These are phyloP conservation scores for Slavum lentiscoides DNA, from an alignment of 2,888 invertebrate genomes.

Conservation along the genomic window DNA sequence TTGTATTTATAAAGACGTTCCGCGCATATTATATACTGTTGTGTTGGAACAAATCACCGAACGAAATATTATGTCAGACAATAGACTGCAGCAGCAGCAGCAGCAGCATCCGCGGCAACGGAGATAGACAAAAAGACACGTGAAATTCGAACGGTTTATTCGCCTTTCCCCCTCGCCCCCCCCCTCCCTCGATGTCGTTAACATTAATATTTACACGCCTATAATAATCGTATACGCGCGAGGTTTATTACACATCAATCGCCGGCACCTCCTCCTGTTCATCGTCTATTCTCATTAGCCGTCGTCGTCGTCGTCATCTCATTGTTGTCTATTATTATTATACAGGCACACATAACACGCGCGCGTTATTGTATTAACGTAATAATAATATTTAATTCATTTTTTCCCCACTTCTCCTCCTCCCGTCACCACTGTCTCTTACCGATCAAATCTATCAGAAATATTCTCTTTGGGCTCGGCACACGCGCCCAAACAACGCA, in stretches of 20 bases:
- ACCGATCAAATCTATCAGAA: too few relatives aligned
- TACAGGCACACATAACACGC: background rate
- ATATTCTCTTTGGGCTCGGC: too few relatives aligned
- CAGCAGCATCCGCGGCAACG: too few relatives aligned
- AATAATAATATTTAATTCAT: background rate
- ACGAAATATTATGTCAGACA: background rate
- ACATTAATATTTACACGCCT: constrained; percentile 8
- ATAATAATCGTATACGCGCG: background rate
- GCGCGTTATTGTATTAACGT: background rate
- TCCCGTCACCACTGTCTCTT: background rate
- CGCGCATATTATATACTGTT: too few relatives aligned
- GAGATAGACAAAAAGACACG: constrained; percentile 16
- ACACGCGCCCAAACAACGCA: too few relatives aligned
- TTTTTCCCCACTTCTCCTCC: background rate
- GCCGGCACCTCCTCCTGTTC: background rate
- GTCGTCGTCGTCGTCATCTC: background rate
- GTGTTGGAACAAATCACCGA: constrained; percentile 23
- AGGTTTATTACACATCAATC: background rate
- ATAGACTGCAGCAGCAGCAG: background rate
- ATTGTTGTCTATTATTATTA: background rate
- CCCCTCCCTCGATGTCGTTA: background rate
- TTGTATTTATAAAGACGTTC: background rate
- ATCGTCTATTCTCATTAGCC: constrained; percentile 18
- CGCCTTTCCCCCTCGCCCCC: background rate
- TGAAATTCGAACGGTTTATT: constrained; percentile 45